Percentiles rank a stretch among this genome's conserved stretches.
Conservation (phyloP, 1,140 invertebrate species). For the Megathymus violae region DNA sequence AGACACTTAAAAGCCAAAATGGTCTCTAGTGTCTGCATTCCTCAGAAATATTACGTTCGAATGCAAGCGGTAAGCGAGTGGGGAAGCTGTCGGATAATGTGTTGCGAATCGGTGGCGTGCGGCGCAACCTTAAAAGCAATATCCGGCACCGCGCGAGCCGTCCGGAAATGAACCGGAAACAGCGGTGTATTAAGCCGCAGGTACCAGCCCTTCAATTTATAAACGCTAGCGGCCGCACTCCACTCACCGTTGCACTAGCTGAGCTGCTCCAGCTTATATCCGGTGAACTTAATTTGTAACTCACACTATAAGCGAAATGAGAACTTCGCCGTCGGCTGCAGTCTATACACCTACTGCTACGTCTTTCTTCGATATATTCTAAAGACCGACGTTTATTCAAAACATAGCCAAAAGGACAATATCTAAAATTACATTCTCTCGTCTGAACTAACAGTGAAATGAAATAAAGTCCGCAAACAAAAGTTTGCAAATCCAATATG, state of each 20-base stretch:
- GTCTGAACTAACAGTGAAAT: conserved; percentile 81
- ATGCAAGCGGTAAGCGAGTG: conserved; percentile 32
- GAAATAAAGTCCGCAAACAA: conserved; percentile 84
- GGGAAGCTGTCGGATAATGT: conserved; percentile 33
- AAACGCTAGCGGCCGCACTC: conserved; percentile 75
- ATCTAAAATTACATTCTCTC: conserved; percentile 78
- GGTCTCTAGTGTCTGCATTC: no score
- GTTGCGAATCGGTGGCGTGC: conserved; percentile 69
- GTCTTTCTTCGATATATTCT: conserved; percentile 28
- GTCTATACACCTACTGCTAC: conserved; percentile 7
- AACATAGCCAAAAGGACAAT: conserved; percentile 58
- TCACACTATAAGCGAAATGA: conserved; percentile 45
- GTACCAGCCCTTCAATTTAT: conserved; percentile 83
- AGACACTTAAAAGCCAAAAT: no score
- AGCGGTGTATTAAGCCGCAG: conserved; percentile 84
- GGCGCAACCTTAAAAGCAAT: conserved; percentile 84
- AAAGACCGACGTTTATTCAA: conserved; percentile 51
- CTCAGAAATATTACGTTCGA: no score
- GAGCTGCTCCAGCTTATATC: conserved; percentile 59
- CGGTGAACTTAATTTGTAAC: conserved; percentile 73
- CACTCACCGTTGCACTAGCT: conserved; percentile 52
- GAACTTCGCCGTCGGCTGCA: conserved; percentile 17
- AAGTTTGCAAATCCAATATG: conserved; percentile 84
- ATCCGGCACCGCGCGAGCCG: conserved; percentile 80
- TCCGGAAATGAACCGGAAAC: conserved; percentile 84